Base-by-base conservation (phyloP, 2,888 invertebrate genomes). In the Cephus sareptanus region DNA sequence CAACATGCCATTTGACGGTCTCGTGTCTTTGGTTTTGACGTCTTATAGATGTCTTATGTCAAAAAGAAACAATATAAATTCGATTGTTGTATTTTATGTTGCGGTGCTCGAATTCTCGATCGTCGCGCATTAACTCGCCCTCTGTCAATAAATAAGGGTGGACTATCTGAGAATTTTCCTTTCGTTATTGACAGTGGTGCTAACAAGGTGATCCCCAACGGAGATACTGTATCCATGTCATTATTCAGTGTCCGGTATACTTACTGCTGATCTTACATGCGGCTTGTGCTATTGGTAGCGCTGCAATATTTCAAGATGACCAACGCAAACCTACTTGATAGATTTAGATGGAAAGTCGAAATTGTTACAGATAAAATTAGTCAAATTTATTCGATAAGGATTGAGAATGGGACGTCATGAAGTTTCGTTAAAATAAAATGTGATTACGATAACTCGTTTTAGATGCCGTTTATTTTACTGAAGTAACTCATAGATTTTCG, bases 191-290 rank as follows among this genome's bases (percentile, higher is more conserved):
- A 75, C 76, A 76, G 78, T 73, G 23, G 30, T 73, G 68, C 78
- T 78, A 78, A 78, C 78, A 69, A 78, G 76, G 76, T 37, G 78
- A 78, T 78, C 23, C 73, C 35, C 12, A 35, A 56, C 30, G 30
- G 34, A 78, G 78, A 78, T 78, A 78, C 75, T 35, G 73, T 78
- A 75, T 69, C 78, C 23, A 76, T 73, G 73, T 34, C 37, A 73
- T 78, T 76, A 31, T 76, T 69, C 35, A 31, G 75, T 37, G 75
- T 77, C 70, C 33, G 31, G 31, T 34, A 71, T 71, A 71, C 31
- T 71, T 71, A 71, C 31, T 34, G 71, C 71, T 31, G 15, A 23
- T 56, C 56, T 56, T 56, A 23, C 56, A 23, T 56, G 23, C 56
- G 56, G 15, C 56, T 23, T 56, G 56, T 23, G 23, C 2, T 23